Conservation (phyloP, 1,140 invertebrate species). For the Diplogasteroides magnus region DNA sequence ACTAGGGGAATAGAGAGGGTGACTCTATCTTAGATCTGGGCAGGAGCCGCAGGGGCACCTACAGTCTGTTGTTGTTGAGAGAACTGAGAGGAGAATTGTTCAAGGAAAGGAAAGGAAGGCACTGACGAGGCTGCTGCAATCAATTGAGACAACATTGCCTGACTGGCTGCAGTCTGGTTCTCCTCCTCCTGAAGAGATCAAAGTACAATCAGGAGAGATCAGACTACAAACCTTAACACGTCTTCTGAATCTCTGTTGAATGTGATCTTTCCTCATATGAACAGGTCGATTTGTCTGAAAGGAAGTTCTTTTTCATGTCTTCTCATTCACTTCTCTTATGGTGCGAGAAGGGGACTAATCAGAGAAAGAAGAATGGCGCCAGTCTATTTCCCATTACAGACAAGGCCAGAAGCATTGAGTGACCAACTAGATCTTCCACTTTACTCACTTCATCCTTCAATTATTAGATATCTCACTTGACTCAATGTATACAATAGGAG, state of each 20-base stretch:
- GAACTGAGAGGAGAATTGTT: too few species aligned
- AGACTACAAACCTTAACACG: slow-evolving; percentile 30
- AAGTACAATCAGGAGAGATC: neutral
- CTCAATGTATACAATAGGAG: neutral
- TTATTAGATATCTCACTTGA: neutral
- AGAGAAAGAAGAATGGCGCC: too few species aligned
- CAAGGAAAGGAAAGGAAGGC: too few species aligned
- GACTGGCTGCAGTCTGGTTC: neutral
- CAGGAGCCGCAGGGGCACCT: too few species aligned
- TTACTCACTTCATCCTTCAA: neutral
- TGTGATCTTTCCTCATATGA: slow-evolving; percentile 50
- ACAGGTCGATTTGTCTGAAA: slow-evolving; percentile 53
- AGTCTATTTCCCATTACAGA: too few species aligned
- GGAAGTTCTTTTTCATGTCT: neutral
- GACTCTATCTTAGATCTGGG: too few species aligned
- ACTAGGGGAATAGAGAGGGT: too few species aligned
- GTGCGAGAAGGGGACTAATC: too few species aligned
- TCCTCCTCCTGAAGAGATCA: neutral
- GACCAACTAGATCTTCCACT: too few species aligned
- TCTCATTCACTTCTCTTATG: neutral
- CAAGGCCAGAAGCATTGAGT: too few species aligned
- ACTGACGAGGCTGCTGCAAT: neutral
- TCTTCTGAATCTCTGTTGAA: slow-evolving; percentile 48
- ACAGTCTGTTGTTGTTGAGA: too few species aligned
- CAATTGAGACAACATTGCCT: neutral